These are phyloP conservation scores for Microchirus variegatus DNA, from an alignment of 2,797 vertebrate species.

Conservation along the genomic window DNA sequence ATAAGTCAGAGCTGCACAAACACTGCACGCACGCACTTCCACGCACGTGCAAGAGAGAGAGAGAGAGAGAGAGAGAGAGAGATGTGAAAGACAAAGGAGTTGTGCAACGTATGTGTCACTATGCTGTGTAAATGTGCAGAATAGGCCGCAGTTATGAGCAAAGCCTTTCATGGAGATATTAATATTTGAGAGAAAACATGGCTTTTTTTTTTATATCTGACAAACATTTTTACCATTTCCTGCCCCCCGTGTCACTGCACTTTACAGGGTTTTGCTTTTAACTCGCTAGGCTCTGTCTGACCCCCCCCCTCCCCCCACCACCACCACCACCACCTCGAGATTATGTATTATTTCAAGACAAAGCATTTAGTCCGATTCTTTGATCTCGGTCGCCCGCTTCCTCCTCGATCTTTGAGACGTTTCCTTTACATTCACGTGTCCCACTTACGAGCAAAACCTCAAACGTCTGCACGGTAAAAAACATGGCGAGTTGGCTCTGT, in stretches of 20 bases:
- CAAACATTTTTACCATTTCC: conserved; percentile 75
- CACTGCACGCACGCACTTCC: conserved; percentile 28
- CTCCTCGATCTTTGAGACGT: conserved; percentile 9
- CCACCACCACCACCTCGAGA: background rate
- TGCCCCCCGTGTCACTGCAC: conserved; percentile 72
- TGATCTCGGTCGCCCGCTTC: conserved; percentile 18
- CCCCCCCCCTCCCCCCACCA: conserved; percentile 7
- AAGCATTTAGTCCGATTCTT: conserved; percentile 31
- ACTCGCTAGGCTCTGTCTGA: conserved; percentile 70
- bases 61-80: conserved; percentile 11
- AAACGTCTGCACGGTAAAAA: conserved; percentile 23
- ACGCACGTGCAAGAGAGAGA: background rate
- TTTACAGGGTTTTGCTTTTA: conserved; percentile 86
- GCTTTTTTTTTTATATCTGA: conserved; percentile 78
- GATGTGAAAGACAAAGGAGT: conserved; percentile 46
- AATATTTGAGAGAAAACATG: conserved; percentile 84
- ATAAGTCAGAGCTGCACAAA: conserved; percentile 72
- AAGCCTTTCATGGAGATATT: conserved; percentile 81
- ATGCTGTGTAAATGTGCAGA: conserved; percentile 65
- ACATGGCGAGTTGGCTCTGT: background rate
- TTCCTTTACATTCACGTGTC: conserved; percentile 9
- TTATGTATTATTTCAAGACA: conserved; percentile 50
- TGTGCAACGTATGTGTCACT: conserved; percentile 72
- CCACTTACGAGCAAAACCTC: conserved; percentile 14
- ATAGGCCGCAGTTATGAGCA: conserved; percentile 70